Base-by-base conservation (phyloP, 1,140 invertebrate genomes). In the Daktulosphaira vitifoliae region DNA sequence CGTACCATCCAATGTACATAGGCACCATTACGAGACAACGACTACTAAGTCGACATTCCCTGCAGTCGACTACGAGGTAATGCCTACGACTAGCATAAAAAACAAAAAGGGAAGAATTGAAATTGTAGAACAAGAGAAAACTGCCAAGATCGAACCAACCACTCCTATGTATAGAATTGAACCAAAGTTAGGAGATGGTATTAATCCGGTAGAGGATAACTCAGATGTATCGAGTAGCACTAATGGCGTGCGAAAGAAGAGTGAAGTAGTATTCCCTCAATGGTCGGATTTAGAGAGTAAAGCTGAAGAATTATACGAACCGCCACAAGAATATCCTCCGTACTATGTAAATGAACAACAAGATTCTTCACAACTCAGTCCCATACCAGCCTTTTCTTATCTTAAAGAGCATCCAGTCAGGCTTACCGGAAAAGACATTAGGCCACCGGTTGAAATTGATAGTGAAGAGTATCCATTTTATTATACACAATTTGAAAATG, bases 401-500 rank as follows among this genome's bases (percentile, higher is more conserved):
- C 44, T 66, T 3, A 66, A 66, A 23, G 67, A 66, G 18, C 52
- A 66, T n/a, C 37, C 50, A 0, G 38, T 50, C 49, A 22, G 42
- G 20, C 26, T 49, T 18, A 16, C 49, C 3, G 44, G 20, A 3
- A 37, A 51, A 15, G 66, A 67, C 22, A 65, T 66, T 11, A 46
- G 25, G 0, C 77, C 75, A 0, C 64, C 76, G n/a, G 65, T 73
- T 74, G 5, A 76, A 74, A 73, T 69, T 74, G 0, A 73, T 74
- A 15, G 73, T 74, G 1, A 42, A 2, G 75, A 76, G 26, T 73
- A 76, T 0, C 76, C 76, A 0, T 78, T 74, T 74, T 77, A 9
- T 70, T 77, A 8, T 74, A 76, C 0, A 73, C 76, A 0, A 71
- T 77, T 62, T 13, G 56, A 62, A 2, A 73, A 75, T 6, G 73